Percentiles rank a stretch among this genome's conserved stretches.
Evolutionary conservation across 1,140 invertebrate genomes (phyloP).

Genomic region (Hyles vespertilio): DNA sequence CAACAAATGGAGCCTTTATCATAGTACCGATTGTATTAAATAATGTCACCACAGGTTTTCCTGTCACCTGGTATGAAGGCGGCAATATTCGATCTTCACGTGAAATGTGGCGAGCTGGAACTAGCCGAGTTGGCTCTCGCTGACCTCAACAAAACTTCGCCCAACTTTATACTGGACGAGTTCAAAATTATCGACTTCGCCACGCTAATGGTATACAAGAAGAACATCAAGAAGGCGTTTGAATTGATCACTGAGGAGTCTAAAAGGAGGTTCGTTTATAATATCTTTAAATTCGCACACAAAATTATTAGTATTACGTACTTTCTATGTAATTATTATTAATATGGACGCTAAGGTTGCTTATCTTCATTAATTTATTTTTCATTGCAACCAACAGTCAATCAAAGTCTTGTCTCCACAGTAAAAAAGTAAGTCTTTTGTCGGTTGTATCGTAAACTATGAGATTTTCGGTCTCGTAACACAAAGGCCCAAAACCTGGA

Average conservation of each 20-base stretch:
- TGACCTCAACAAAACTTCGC: conserved; percentile 58
- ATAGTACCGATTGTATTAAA: neutral
- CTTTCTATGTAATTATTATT: no score
- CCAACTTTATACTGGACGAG: conserved; percentile 74
- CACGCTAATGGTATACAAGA: conserved; percentile 69
- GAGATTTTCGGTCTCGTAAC: no score
- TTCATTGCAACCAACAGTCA: no score
- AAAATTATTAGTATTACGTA: no score
- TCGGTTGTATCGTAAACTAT: no score
- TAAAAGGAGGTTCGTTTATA: conserved; percentile 57
- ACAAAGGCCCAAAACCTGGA: no score
- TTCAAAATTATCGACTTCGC: conserved; percentile 77
- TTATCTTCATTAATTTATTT: no score
- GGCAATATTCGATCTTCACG: conserved; percentile 72
- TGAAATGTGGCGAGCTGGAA: conserved; percentile 67
- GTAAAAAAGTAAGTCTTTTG: no score
- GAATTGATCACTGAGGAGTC: conserved; percentile 62
- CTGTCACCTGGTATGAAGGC: conserved; percentile 76
- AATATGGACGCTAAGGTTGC: no score
- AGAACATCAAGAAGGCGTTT: conserved; percentile 65
- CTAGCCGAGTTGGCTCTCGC: conserved; percentile 64
- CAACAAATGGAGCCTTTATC: no score
- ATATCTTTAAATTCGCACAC: no score
- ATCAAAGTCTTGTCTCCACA: no score
- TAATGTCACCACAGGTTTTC: conserved; percentile 41